A percentile compares a stretch with the other conserved stretches of the same genome.
These are phyloP conservation scores for Clunio marinus DNA, from an alignment of 2,888 invertebrate species.

Conservation along the genomic window DNA sequence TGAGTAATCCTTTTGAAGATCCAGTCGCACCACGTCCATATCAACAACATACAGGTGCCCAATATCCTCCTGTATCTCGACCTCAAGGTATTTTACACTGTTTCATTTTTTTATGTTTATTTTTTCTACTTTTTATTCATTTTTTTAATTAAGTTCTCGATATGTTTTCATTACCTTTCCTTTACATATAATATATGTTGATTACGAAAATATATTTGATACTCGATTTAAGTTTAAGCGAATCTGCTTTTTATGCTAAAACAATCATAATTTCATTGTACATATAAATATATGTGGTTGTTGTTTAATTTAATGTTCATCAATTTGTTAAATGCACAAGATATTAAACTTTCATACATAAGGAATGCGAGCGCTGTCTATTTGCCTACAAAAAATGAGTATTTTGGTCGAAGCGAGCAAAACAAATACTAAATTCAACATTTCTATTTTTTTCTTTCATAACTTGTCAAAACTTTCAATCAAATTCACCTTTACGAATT, in stretches of 20 bases:
- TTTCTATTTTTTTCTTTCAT: too few species aligned
- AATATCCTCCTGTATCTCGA: constrained; percentile 51
- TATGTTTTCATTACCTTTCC: constrained; percentile 7
- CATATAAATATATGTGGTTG: neutral
- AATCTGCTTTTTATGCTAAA: constrained; percentile 18
- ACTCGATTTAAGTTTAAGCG: neutral
- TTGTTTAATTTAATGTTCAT: neutral
- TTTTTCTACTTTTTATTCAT: constrained; percentile 33
- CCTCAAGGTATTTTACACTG: constrained; percentile 49
- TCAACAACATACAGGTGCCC: constrained; percentile 46
- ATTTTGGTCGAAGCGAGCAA: too few species aligned
- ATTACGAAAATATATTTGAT: too few species aligned
- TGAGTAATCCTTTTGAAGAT: constrained; percentile 84
- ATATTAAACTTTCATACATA: too few species aligned
- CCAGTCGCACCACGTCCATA: constrained; percentile 48
- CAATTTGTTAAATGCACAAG: neutral
- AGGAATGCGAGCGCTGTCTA: too few species aligned
- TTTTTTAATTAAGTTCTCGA: neutral
- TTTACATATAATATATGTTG: neutral
- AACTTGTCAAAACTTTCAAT: too few species aligned
- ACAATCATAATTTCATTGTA: neutral
- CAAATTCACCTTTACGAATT: too few species aligned
- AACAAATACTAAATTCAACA: too few species aligned
- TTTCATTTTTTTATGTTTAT: constrained; percentile 39
- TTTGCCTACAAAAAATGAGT: too few species aligned